Evolutionary conservation across 2,797 vertebrate genomes (phyloP), one percentile per base, ranked within the genome.

Genomic region (Eulemur rubriventer): DNA sequence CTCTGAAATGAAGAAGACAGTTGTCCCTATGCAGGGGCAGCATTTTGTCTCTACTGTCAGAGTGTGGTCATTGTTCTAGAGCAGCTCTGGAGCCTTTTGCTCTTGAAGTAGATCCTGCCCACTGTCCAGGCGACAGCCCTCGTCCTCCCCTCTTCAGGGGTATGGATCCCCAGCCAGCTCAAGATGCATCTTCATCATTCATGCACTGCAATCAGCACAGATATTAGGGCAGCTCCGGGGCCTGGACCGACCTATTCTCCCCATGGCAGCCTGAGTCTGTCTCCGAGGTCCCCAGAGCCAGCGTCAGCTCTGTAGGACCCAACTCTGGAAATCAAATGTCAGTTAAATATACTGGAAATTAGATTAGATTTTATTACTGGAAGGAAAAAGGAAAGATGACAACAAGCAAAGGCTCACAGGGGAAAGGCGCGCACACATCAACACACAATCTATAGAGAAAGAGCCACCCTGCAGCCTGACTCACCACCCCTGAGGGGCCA

Each of bases 261-360:
- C n/a, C 8, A 13, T 3, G 20, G 5, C 67, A 72, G 24, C 12
- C 65, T 67, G 38, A 35, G 55, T 88, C 55, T 73, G 38, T 70
- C 65, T 94, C 24, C 69, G 57, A 94, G 50, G 67, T 85, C 43
- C 48, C 35, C 55, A 52, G 72, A 81, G 85, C 57, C 75, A 55
- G 41, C 16, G 46, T 69, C 28, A 67, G 18, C 46, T 91, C 50
- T 70, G 38, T 2, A 89, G 61, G 69, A 89, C 46, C 18, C 35
- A 95, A 95, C 24, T 18, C 26, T 55, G 52, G 33, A 92, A 97
- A 82, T 82, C 82, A 95, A 69, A 75, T 85, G 75, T 91, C 63
- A 72, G 41, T 81, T 90, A 90, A 89, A 69, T 46, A 78, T 38
- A 43, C 92, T 89, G 38, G 85, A 94, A 94, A 96, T 76, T 88